Conservation (phyloP, 2,888 invertebrate species). For the Drosophila emarginata region DNA sequence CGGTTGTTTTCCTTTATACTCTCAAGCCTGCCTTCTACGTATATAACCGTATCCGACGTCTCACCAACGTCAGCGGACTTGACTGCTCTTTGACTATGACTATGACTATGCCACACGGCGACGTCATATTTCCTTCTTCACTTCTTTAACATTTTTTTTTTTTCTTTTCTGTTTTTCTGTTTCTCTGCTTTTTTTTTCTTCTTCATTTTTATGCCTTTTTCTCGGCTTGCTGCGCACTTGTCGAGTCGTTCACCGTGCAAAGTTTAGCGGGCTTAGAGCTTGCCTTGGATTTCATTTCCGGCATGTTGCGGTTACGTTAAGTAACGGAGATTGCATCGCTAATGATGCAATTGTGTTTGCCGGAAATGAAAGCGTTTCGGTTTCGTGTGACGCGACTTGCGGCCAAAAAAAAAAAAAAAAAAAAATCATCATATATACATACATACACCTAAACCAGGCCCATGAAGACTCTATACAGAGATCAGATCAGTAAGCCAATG, state of each 20-base stretch:
- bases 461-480: neutral
- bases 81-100: conserved; percentile 52
- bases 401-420: conserved; percentile 5
- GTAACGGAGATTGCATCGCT: conserved; percentile 78
- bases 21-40: conserved; percentile 16
- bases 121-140: conserved; percentile 65
- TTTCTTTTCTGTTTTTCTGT: conserved; percentile 10
- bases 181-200: conserved; percentile 11
- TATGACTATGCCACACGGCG: conserved; percentile 51
- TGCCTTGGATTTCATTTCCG: conserved; percentile 77
- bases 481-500: conserved; percentile 39
- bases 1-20: conserved; percentile 62
- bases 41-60: conserved; percentile 1
- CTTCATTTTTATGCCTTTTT: conserved; percentile 13
- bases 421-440: neutral
- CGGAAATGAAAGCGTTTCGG: conserved; percentile 77
- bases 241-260: conserved; percentile 72
- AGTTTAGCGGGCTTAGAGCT: conserved; percentile 66
- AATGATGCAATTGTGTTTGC: conserved; percentile 77
- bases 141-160: neutral
- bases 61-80: conserved; percentile 38
- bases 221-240: conserved; percentile 49
- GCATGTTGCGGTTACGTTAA: conserved; percentile 78
- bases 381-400: conserved; percentile 69
- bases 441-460: conserved; percentile 9